Percentiles rank a stretch among this genome's conserved stretches.
These are phyloP conservation scores for Danionella dracula DNA, from an alignment of 2,797 vertebrate genomes.

Conservation along the genomic window DNA sequence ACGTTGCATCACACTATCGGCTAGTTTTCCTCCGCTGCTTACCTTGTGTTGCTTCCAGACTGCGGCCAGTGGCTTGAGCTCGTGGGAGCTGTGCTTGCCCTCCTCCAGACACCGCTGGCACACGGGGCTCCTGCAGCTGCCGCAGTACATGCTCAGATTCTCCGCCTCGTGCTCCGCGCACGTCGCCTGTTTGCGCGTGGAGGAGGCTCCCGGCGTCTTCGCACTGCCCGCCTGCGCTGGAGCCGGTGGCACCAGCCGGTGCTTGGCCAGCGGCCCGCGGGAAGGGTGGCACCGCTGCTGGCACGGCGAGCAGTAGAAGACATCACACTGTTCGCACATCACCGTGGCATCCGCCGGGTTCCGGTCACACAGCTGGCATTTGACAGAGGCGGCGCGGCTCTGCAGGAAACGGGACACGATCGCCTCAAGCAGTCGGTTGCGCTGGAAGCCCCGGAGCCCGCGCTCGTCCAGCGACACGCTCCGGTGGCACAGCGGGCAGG, in stretches of 20 bases:
- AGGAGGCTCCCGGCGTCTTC: slow-evolving; percentile 49
- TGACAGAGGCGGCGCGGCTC: slow-evolving; percentile 66
- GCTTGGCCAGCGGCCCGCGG: slow-evolving; percentile 90
- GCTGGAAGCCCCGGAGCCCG: slow-evolving; percentile 86
- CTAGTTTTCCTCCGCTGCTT: too few species aligned
- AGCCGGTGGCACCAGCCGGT: slow-evolving; percentile 77
- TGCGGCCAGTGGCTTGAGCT: slow-evolving; percentile 82
- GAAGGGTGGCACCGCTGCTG: slow-evolving; percentile 93
- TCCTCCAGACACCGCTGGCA: slow-evolving; percentile 89
- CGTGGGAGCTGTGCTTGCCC: slow-evolving; percentile 84
- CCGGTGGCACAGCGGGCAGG: slow-evolving; percentile 93
- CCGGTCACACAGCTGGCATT: slow-evolving; percentile 92
- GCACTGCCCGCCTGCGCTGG: slow-evolving; percentile 44
- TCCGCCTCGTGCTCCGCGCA: slow-evolving; percentile 91
- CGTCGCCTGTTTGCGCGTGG: slow-evolving; percentile 75
- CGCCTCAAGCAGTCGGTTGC: slow-evolving; percentile 90
- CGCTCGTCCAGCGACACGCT: slow-evolving; percentile 91
- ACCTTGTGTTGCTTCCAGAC: slow-evolving; percentile 99
- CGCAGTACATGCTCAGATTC: slow-evolving; percentile 91
- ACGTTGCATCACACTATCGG: too few species aligned
- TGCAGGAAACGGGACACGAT: slow-evolving; percentile 87
- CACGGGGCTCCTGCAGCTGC: slow-evolving; percentile 81
- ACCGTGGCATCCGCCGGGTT: slow-evolving; percentile 85
- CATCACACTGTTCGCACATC: slow-evolving; percentile 94
- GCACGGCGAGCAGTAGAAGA: slow-evolving; percentile 86